Evolutionary conservation across 1,140 invertebrate species (phyloP), one percentile per base, ranked within the genome.

Genomic region (Eumaeus atala): DNA sequence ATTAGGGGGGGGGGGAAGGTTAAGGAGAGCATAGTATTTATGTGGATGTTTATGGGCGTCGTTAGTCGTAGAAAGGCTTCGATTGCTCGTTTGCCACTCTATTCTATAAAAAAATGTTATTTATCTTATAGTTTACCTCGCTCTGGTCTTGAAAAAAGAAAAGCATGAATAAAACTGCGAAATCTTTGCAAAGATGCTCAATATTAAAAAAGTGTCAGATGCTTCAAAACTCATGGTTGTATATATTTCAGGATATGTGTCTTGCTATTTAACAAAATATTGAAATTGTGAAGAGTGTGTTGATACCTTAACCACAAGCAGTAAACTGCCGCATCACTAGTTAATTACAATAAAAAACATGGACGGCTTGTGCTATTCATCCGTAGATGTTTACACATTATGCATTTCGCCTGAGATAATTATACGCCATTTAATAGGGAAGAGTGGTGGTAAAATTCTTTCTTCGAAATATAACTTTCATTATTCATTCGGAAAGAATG

Each of bases 291-390:
- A 50, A 50, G 34, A 50, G 12, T 50, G 48, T 9, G 9, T 50
- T 5, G 6, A 17, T 9, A 2, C 0, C 1, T 50, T 36, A 35
- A 50, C 48, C 16, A 36, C 34, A 36, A 9, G 28, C 12, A 9
- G 36, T 35, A 50, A 16, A 14, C 12, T 50, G 1, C 28, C 33
- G 7, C 34, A 50, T 9, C 48, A 50, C 36, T 34, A 28, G 12
- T n/a, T 50, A 14, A 50, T 50, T 14, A 50, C 14, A 10, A 50
- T 50, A 35, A 50, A 34, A 35, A 28, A 50, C 9, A 50, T 50
- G 48, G 33, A 28, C 3, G 48, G 48, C 9, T 8, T 50, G 7
- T 50, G 12, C 6, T 50, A 50, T 16, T 50, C 48, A 14, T 6
- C 33, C 1, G 14, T 14, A 50, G 28, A 50, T 9, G n/a, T 17